Evolutionary conservation across 2,797 vertebrate genomes (phyloP), one percentile per base, ranked within the genome.

Genomic region (Trichosurus vulpecula): DNA sequence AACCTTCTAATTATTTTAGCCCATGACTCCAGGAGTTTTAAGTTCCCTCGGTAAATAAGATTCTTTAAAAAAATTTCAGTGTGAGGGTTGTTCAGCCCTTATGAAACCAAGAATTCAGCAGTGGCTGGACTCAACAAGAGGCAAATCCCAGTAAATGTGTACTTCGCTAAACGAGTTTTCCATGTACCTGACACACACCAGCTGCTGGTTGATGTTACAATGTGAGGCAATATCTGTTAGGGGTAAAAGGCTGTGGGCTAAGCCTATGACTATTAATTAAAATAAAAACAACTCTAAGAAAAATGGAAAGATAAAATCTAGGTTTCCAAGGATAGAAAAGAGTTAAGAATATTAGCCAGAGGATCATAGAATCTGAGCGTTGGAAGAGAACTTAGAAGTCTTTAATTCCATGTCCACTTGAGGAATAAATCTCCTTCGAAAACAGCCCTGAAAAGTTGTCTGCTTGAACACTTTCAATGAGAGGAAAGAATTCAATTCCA

Each of bases 1-100:
- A 95, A 90, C 52, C 93, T 92, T 90, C n/a, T 66, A 92, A 57
- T 92, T 95, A 96, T 93, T 95, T 95, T 95, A 74, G 57, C 91
- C 61, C 89, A 89, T 58, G 66, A 95, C 58, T 94, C 91, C 90
- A 93, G 92, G 91, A 52, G 87, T 92, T 92, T 55, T 93, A 47
- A 95, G 13, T 54, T 94, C 9, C 2, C 41, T 81, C 2, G 47
- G 41, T 6, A 81, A 81, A 47, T 25, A 47, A 47, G 41, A 4
- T 12, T 90, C 90, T 89, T 93, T 95, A 61, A 96, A 92, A 61
- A 96, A 92, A 95, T 90, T 92, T 61, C 55, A 91, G 87, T 56
- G 35, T 90, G 56, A 96, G 93, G 52, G 58, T 89, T 93, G 92
- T n/a, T 61, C 92, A 96, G 19, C 29, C 3, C 9, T 47, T 51